phyloP scores from a whole-genome alignment of 1,140 invertebrate genomes.

The Thalassaphorura encarpata region DNA sequence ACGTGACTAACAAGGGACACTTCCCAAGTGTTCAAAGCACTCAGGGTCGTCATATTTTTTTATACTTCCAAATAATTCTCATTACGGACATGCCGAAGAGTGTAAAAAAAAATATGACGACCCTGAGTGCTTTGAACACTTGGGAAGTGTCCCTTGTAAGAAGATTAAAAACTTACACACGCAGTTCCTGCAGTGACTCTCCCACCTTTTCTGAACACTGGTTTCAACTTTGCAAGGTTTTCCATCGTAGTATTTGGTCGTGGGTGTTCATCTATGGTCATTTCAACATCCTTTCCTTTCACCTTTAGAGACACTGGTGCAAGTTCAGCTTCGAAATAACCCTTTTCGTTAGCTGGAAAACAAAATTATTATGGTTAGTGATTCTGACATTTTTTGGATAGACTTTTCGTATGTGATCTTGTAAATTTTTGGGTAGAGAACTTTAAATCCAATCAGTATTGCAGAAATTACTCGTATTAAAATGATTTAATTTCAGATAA shows the following conservation, averaged over 20 bases:
- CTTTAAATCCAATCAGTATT: neutral
- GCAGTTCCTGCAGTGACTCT: constrained; percentile 91
- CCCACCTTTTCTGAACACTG: constrained; percentile 93
- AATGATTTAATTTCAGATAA: no score
- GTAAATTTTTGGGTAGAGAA: neutral
- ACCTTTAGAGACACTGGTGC: constrained; percentile 72
- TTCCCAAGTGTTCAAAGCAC: neutral
- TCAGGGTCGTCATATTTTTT: no score
- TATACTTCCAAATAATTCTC: neutral
- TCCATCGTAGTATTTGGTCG: constrained; percentile 77
- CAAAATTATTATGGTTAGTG: neutral
- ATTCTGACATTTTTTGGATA: neutral
- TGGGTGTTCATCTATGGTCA: constrained; percentile 90
- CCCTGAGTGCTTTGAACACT: no score
- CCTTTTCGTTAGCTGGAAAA: constrained; percentile 61
- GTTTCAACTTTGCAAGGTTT: constrained; percentile 64
- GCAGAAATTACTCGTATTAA: constrained; percentile 43
- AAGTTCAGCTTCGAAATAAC: constrained; percentile 83
- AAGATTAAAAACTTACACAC: constrained; percentile 8
- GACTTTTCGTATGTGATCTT: neutral
- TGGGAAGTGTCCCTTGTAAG: no score
- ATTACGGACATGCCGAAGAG: no score
- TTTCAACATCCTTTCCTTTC: constrained; percentile 65
- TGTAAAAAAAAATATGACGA: no score
- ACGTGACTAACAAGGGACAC: no score